Conservation (phyloP, 2,888 invertebrate species). For the Stegophylla sp. region DNA sequence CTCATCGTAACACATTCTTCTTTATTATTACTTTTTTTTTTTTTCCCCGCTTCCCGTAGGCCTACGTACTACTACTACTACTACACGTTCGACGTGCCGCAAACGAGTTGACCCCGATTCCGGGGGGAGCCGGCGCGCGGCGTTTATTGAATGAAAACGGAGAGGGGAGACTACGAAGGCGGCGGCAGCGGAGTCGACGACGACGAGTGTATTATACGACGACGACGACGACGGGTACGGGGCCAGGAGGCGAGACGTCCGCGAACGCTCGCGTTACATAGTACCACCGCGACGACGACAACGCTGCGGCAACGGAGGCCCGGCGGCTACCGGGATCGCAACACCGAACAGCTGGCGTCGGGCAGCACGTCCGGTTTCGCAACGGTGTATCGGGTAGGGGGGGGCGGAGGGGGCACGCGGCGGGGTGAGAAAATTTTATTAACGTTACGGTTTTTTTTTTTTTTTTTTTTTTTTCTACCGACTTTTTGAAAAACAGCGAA, state of each 20-base stretch:
- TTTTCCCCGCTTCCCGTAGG: not conserved
- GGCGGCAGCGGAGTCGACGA: not conserved
- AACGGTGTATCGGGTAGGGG: slow-evolving; percentile 2
- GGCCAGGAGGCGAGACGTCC: slow-evolving; percentile 38
- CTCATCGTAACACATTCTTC: not conserved
- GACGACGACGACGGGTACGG: not conserved
- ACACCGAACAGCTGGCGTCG: slow-evolving; percentile 25
- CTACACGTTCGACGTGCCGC: slow-evolving; percentile 1
- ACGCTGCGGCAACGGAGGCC: not conserved
- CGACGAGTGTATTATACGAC: slow-evolving; percentile 21
- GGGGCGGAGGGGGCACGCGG: no score
- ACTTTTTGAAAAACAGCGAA: not conserved
- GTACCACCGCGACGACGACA: not conserved
- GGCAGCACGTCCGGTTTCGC: slow-evolving; percentile 48
- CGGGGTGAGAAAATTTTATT: not conserved
- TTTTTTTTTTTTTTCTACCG: no score
- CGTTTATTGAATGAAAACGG: slow-evolving; percentile 37
- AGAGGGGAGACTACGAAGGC: slow-evolving; percentile 10
- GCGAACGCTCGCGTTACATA: slow-evolving; percentile 44
- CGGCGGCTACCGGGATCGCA: slow-evolving; percentile 1
- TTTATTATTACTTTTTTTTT: not conserved
- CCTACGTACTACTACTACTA: not conserved
- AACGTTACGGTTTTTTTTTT: no score
- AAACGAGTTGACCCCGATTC: slow-evolving; percentile 53
- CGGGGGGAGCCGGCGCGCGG: slow-evolving; percentile 44